These are phyloP conservation scores for Syrmaticus mikado DNA, from an alignment of 2,113 vertebrate genomes.

Conservation along the genomic window DNA sequence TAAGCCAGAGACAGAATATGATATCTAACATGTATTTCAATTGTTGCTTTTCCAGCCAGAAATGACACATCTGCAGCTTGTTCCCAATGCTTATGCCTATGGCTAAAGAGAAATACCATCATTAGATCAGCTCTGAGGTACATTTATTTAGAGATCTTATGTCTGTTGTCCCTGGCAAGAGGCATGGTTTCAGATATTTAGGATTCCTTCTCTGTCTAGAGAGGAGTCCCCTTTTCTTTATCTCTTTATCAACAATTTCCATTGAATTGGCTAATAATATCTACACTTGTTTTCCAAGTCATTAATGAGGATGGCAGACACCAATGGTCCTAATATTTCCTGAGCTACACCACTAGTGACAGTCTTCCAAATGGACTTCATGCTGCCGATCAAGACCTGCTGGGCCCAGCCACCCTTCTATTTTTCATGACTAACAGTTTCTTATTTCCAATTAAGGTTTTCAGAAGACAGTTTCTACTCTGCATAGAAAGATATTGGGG, in stretches of 20 bases:
- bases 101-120: neutral
- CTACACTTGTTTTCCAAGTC: neutral
- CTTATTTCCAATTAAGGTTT: neutral
- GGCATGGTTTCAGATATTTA: neutral
- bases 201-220: neutral
- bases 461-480: neutral
- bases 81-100: neutral
- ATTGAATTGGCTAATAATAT: neutral
- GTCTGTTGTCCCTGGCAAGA: neutral
- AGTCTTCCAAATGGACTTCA: neutral
- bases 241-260: neutral
- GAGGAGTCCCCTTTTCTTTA: neutral
- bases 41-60: neutral
- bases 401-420: accelerated
- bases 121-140: neutral
- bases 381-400: neutral
- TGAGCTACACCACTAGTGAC: too few relatives aligned
- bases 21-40: neutral
- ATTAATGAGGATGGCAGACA: neutral
- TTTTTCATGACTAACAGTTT: neutral
- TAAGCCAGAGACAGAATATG: neutral
- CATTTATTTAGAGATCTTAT: neutral
- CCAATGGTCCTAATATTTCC: neutral
- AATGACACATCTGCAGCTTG: conserved; percentile 2
- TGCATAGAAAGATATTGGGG: neutral